Conservation (phyloP, 2,888 invertebrate species). For the Leistus spinibarbis region DNA sequence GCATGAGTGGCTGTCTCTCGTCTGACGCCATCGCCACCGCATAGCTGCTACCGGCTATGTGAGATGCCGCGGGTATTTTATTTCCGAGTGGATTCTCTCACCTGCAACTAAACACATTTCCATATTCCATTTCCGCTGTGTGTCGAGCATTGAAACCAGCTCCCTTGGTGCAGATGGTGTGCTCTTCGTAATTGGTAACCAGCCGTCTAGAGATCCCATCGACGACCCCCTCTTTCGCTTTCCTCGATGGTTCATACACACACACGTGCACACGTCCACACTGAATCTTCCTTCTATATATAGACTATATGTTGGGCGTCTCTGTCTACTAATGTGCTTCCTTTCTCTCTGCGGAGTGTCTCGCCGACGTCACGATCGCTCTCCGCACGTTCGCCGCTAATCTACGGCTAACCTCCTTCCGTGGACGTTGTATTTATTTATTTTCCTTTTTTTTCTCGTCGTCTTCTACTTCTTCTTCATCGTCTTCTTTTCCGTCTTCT, state of each 20-base stretch:
- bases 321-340: background rate
- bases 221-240: background rate
- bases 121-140: conserved; percentile 34
- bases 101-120: conserved; percentile 35
- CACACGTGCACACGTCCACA: background rate
- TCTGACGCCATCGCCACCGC: conserved; percentile 7
- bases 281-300: background rate
- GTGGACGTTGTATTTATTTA: conserved; percentile 35
- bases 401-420: conserved; percentile 30
- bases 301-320: background rate
- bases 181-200: conserved; percentile 28
- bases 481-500: background rate
- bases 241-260: background rate
- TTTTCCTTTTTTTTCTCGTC: conserved; percentile 16
- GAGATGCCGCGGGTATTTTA: conserved; percentile 29
- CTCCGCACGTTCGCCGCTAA: conserved; percentile 27
- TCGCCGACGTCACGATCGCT: conserved; percentile 17
- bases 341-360: conserved; percentile 5
- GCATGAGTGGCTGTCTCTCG: conserved; percentile 7
- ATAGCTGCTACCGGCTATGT: no score
- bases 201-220: background rate
- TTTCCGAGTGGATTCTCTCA: conserved; percentile 27
- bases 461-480: background rate
- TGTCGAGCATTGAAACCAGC: conserved; percentile 9
- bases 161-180: conserved; percentile 21